phyloP scores from a whole-genome alignment of 2,888 invertebrate genomes.

The Orchesellides sinensis region DNA sequence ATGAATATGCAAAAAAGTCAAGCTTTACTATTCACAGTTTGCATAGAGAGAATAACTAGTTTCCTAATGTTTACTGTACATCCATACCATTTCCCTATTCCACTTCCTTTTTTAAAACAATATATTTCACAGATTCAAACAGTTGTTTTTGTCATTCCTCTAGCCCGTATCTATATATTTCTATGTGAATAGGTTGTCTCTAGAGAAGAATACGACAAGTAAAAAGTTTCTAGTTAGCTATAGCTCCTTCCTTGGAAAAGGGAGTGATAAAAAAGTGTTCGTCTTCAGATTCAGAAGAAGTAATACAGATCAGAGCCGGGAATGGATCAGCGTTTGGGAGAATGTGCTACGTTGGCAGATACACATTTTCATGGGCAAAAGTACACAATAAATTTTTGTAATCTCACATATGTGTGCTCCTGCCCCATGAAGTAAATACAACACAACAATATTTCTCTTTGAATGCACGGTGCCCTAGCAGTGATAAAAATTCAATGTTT shows the following conservation, averaged over 20 bases:
- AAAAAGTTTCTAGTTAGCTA: too few species aligned
- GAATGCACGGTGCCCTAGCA: background rate
- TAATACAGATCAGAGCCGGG: background rate
- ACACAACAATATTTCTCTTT: background rate
- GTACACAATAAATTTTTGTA: too few species aligned
- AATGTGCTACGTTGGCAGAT: constrained; percentile 7
- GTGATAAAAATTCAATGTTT: background rate
- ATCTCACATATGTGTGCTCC: too few species aligned
- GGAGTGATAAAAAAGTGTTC: too few species aligned
- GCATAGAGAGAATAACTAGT: too few species aligned
- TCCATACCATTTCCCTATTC: background rate
- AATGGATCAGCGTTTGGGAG: constrained; percentile 5
- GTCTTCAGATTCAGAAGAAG: too few species aligned
- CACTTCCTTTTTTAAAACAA: background rate
- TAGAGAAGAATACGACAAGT: background rate
- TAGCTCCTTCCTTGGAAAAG: too few species aligned
- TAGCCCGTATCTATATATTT: background rate
- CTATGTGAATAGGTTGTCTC: background rate
- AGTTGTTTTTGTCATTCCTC: constrained; percentile 21
- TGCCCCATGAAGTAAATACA: background rate
- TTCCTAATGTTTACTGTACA: background rate
- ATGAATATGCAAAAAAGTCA: background rate
- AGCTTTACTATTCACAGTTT: background rate
- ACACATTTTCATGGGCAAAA: background rate
- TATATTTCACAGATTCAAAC: too few species aligned